Evolutionary conservation across 2,797 vertebrate species (phyloP), one percentile per base, ranked within the genome.

Genomic region (Hipposideros larvatus): DNA sequence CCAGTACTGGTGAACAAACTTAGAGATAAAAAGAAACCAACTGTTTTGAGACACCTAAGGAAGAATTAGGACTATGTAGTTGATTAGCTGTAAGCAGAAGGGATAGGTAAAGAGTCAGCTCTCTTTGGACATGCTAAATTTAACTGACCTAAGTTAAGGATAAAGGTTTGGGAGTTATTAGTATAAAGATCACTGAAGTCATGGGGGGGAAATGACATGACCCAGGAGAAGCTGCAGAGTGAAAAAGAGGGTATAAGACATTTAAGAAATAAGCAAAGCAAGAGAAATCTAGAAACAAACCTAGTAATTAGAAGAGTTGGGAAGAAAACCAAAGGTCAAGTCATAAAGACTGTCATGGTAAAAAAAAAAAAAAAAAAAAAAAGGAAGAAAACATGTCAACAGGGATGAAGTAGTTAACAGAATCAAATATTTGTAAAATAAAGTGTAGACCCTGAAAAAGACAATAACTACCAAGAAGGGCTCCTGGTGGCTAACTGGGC

Each of bases 251-350:
- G 4, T 24, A 26, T 26, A 79, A 57, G 14, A 63, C 11, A 63
- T 70, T 96, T 68, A 80, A 82, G 68, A 87, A 75, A 79, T 46
- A 75, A 89, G 63, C 71, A 95, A 37, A 87, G 82, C 26, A 73
- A 80, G 10, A 74, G 63, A 55, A 90, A 90, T 55, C 37, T 19
- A 61, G n/a, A 77, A 92, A 90, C 28, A 11, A 84, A 89, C 51
- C 86, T 48, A 65, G 11, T 46, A 85, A 85, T 73, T 66, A 43
- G 43, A 73, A 93, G n/a, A 96, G 26, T 13, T 68, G 9, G 37
- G 51, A 74, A 86, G 57, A 74, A 90, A 93, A 86, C 11, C 13
- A 59, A 74, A 4, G 5, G 28, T 85, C n/a, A 71, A 71, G 57
- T n/a, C 31, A 86, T 24, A 87, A 82, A 61, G 63, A 41, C 43